Evolutionary conservation across 2,113 vertebrate species (phyloP).

Genomic region (Ceuthmochares aereus): DNA sequence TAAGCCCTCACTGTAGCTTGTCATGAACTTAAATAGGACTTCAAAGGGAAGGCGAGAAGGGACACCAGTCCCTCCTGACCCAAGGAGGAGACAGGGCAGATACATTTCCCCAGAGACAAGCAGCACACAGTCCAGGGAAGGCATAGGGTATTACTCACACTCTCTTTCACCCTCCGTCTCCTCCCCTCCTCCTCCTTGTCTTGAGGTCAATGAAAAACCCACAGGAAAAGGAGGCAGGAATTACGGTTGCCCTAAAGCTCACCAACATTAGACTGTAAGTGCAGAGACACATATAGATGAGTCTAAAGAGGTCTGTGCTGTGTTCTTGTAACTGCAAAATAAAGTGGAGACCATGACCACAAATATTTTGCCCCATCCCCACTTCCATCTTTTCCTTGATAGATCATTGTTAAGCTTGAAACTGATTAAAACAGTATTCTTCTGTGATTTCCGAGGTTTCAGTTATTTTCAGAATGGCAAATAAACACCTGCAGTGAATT

Average conservation of each 20-base stretch:
- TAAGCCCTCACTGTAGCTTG: conserved; percentile 56
- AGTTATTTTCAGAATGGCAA: neutral
- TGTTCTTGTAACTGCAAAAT: neutral
- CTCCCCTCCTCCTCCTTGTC: neutral
- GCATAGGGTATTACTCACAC: conserved; percentile 5
- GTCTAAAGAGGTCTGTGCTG: neutral
- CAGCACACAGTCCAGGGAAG: conserved; percentile 21
- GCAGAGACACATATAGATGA: neutral
- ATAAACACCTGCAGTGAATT: neutral
- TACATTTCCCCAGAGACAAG: conserved; percentile 43
- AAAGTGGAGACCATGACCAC: neutral
- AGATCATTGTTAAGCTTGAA: neutral
- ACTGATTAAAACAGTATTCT: neutral
- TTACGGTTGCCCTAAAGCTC: neutral
- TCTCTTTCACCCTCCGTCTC: neutral
- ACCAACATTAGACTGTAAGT: neutral
- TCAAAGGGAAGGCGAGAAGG: conserved; percentile 76
- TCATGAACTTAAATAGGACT: conserved; percentile 74
- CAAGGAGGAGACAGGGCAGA: conserved; percentile 65
- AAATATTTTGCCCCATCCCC: neutral
- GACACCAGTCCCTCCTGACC: conserved; percentile 41
- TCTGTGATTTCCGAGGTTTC: neutral
- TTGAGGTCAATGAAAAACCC: neutral
- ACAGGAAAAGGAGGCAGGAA: neutral
- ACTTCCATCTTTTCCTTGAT: neutral